Evolutionary conservation across 2,888 invertebrate genomes (phyloP).

Genomic region (Heliconius hortense): DNA sequence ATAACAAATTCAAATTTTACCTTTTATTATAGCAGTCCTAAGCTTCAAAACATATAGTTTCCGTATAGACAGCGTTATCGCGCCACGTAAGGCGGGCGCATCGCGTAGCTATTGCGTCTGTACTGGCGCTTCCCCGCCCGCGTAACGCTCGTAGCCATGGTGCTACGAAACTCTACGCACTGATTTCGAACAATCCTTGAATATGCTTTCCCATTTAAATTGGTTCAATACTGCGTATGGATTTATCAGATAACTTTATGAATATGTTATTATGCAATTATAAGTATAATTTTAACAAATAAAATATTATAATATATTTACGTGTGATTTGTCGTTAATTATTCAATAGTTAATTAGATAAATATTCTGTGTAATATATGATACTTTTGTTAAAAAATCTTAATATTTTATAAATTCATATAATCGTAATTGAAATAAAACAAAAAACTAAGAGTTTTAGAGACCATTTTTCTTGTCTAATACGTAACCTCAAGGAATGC

Average conservation of each 20-base stretch:
- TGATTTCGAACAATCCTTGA: conserved; percentile 22
- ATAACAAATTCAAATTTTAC: conserved; percentile 21
- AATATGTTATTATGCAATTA: background rate
- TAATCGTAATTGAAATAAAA: background rate
- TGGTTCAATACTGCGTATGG: conserved; percentile 12
- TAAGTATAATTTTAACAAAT: background rate
- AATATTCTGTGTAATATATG: no score
- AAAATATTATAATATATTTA: background rate
- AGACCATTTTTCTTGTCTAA: conserved; percentile 31
- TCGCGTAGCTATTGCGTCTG: conserved; percentile 67
- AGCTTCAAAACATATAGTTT: conserved; percentile 20
- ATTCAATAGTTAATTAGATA: no score
- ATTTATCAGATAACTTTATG: background rate
- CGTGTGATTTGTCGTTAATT: background rate
- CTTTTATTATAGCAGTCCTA: conserved; percentile 17
- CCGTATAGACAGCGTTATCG: conserved; percentile 22
- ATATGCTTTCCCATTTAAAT: background rate
- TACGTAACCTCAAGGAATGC: conserved; percentile 33
- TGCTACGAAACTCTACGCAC: conserved; percentile 46
- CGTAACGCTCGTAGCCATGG: conserved; percentile 42
- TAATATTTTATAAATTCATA: background rate
- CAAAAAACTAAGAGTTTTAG: background rate
- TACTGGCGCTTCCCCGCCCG: conserved; percentile 58
- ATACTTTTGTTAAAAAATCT: no score
- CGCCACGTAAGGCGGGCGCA: conserved; percentile 56